Percentiles rank a stretch among this genome's conserved stretches.
Conservation (phyloP, 2,113 vertebrate species). For the Phaetusa simplex region DNA sequence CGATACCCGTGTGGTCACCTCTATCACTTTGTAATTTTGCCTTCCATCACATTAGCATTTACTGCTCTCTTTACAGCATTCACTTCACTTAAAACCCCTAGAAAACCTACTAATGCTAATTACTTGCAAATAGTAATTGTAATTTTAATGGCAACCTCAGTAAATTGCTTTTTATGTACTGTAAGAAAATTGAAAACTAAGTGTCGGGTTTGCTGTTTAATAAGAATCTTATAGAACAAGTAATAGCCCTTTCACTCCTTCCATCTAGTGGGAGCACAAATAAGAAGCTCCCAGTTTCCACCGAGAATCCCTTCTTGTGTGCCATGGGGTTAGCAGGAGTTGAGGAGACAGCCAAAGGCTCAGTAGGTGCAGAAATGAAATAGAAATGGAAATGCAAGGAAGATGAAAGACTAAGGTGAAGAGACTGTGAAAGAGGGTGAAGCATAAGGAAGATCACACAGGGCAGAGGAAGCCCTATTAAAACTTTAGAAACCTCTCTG, state of each 20-base stretch:
- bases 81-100: not conserved
- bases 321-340: not conserved
- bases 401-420: not conserved
- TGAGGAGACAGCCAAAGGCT: not conserved
- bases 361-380: not conserved
- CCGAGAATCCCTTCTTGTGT: not conserved
- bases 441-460: not conserved
- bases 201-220: constrained; percentile 15
- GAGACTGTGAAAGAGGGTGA: not conserved
- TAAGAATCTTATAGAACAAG: not conserved
- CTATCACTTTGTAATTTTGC: not conserved
- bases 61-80: constrained; percentile 4
- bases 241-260: not conserved
- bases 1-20: not conserved
- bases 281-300: not conserved
- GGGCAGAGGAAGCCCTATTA: not conserved
- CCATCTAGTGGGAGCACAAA: not conserved
- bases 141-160: constrained; percentile 33
- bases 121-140: constrained; percentile 47
- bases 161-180: constrained; percentile 44
- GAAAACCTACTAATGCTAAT: constrained; percentile 34
- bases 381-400: not conserved
- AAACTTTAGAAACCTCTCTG: not conserved
- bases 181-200: constrained; percentile 30
- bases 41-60: constrained; percentile 36